These are phyloP conservation scores for Rhinolophus ferrumequinum DNA, from an alignment of 2,113 vertebrate species.

Conservation along the genomic window DNA sequence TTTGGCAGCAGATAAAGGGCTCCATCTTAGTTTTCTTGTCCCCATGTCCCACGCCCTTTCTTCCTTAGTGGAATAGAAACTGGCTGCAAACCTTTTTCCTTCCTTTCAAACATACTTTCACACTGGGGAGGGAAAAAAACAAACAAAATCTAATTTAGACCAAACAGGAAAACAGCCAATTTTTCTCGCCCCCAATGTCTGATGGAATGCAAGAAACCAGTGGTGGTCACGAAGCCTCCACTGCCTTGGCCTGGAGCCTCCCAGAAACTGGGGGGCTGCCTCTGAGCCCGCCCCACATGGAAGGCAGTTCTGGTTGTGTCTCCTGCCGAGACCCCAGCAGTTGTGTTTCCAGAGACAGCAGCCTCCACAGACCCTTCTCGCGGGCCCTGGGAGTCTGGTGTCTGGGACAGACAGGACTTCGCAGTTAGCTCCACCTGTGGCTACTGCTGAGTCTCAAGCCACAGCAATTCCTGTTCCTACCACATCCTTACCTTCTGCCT, in stretches of 20 bases:
- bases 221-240: background rate
- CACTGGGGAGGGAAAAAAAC: background rate
- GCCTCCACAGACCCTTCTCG: background rate
- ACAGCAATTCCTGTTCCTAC: background rate
- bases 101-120: background rate
- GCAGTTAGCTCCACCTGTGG: background rate
- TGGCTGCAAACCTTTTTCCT: background rate
- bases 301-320: background rate
- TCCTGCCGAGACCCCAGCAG: background rate
- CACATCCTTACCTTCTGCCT: background rate
- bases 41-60: background rate
- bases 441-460: fast-evolving
- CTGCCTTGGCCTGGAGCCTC: background rate
- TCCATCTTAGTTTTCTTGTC: background rate
- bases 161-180: background rate
- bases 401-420: background rate
- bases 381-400: background rate
- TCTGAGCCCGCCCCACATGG: fast-evolving
- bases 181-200: background rate
- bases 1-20: background rate
- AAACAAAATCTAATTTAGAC: background rate
- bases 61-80: background rate
- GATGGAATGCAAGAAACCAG: background rate
- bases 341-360: background rate
- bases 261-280: background rate